Evolutionary conservation across 2,797 vertebrate genomes (phyloP).

Genomic region (Sparidentex hasta): DNA sequence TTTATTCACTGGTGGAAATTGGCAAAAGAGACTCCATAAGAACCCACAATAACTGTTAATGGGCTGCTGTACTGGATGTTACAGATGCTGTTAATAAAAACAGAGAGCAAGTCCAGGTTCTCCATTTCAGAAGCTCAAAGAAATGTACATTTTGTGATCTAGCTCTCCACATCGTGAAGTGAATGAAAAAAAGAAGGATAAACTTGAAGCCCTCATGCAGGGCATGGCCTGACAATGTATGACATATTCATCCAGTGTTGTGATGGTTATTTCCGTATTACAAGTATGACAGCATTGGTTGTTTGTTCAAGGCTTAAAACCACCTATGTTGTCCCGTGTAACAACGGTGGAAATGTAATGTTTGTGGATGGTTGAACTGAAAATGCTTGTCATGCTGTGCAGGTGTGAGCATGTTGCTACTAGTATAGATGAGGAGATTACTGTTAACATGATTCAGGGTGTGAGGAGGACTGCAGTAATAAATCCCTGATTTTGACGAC

Average conservation of each 20-base stretch:
- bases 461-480: neutral
- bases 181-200: neutral
- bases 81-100: no score
- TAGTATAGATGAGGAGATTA: conserved; percentile 29
- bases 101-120: no score
- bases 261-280: neutral
- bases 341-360: conserved; percentile 11
- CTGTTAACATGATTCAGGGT: conserved; percentile 20
- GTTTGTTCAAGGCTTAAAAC: neutral
- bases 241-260: neutral
- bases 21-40: neutral
- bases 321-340: neutral
- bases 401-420: conserved; percentile 8
- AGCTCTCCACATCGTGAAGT: no score
- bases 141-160: no score
- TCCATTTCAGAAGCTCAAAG: no score
- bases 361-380: conserved; percentile 1
- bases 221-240: no score
- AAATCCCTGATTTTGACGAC: neutral
- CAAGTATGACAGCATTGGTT: neutral
- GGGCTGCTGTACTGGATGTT: neutral
- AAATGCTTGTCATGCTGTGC: neutral
- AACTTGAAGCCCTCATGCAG: no score
- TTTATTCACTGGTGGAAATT: no score
- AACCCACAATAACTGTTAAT: neutral